These are phyloP conservation scores for Notodonta ziczac DNA, from an alignment of 2,888 invertebrate species.

Conservation along the genomic window DNA sequence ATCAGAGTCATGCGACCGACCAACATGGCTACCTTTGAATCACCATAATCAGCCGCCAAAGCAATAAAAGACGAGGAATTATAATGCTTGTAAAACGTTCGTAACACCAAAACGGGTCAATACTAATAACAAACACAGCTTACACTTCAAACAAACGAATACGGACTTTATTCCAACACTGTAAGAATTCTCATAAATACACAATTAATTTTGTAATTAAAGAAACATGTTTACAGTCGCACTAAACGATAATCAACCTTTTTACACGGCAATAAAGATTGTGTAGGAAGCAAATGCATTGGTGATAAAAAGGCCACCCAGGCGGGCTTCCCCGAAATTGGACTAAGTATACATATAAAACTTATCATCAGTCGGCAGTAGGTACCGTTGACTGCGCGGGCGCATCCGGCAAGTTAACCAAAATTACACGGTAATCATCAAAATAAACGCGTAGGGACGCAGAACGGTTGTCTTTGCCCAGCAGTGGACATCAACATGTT, in stretches of 20 bases:
- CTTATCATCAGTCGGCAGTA: slow-evolving; percentile 47
- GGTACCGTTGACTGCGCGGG: slow-evolving; percentile 23
- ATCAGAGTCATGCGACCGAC: background rate
- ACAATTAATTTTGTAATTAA: slow-evolving; percentile 6
- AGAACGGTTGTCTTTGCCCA: too few relatives aligned
- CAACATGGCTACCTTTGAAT: background rate
- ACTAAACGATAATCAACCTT: slow-evolving; percentile 30
- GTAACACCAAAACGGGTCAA: slow-evolving; percentile 40
- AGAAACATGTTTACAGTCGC: slow-evolving; percentile 25
- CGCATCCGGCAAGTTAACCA: slow-evolving; percentile 40
- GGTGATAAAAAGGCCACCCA: slow-evolving; percentile 61
- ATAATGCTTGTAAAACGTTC: slow-evolving; percentile 49
- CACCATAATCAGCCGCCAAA: background rate
- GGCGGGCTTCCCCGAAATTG: slow-evolving; percentile 59
- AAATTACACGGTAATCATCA: slow-evolving; percentile 41
- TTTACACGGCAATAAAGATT: fast-evolving
- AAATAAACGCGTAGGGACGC: background rate
- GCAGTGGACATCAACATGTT: background rate
- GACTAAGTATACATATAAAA: slow-evolving; percentile 49
- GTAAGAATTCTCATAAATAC: background rate
- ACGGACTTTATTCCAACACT: slow-evolving; percentile 18
- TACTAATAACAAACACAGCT: slow-evolving; percentile 23
- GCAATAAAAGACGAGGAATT: slow-evolving; percentile 7
- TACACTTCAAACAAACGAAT: slow-evolving; percentile 23
- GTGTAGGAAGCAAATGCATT: background rate